Conservation (phyloP, 37 sponge, comb jelly and placozoan species). For the Axinella damicornis region DNA sequence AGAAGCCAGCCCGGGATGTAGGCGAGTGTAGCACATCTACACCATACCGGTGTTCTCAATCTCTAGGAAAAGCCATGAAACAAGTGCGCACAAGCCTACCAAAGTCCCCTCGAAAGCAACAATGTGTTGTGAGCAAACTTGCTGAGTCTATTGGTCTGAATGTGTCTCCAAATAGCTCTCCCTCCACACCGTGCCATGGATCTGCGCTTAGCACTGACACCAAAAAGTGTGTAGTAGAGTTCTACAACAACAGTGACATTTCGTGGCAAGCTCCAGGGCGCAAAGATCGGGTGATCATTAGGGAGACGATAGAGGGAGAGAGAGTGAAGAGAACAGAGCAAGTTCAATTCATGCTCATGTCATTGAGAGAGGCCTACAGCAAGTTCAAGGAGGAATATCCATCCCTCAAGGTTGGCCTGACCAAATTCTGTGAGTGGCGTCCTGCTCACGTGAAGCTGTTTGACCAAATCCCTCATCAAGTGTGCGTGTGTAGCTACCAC, state of each 20-base stretch:
- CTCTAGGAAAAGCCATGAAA: conserved; percentile 16
- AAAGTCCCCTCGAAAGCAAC: conserved; percentile 20
- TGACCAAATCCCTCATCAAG: conserved; percentile 57
- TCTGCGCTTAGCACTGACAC: conserved; percentile 18
- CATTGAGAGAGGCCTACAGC: conserved; percentile 44
- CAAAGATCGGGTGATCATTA: conserved; percentile 54
- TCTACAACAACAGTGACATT: conserved; percentile 41
- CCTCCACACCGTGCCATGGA: neutral
- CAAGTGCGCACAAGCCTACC: conserved; percentile 6
- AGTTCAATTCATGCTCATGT: conserved; percentile 42
- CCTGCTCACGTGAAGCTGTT: conserved; percentile 45
- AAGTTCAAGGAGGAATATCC: conserved; percentile 46
- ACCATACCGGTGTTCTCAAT: conserved; percentile 12
- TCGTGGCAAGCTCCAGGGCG: conserved; percentile 56
- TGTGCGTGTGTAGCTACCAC: conserved; percentile 56
- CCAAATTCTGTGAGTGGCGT: conserved; percentile 49
- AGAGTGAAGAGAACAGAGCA: conserved; percentile 39
- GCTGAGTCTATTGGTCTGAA: conserved; percentile 19
- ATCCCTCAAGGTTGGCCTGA: conserved; percentile 30
- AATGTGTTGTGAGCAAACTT: conserved; percentile 14
- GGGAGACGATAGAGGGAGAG: conserved; percentile 24
- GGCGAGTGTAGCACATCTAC: neutral
- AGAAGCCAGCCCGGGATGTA: neutral
- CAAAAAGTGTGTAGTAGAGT: conserved; percentile 12
- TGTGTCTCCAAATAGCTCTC: neutral